A percentile compares a stretch with the other conserved stretches of the same genome.
phyloP scores from a whole-genome alignment of 2,797 vertebrate species.

The Kryptopterus vitreolus region DNA sequence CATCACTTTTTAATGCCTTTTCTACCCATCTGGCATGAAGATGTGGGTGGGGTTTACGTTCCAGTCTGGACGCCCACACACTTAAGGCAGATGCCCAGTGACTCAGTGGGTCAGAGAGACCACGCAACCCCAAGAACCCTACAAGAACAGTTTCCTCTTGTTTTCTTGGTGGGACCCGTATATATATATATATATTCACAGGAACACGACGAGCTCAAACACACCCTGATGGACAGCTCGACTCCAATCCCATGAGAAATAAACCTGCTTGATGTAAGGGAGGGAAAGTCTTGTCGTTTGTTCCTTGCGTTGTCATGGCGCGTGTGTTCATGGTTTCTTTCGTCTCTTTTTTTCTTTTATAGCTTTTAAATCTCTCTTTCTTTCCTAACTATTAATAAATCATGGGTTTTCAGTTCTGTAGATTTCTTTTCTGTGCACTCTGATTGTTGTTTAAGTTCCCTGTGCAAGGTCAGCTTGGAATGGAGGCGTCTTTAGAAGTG shows the following conservation, averaged over 20 bases:
- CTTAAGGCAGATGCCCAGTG: neutral
- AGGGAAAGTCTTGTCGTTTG: slow-evolving; percentile 9
- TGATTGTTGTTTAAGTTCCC: neutral
- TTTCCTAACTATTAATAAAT: neutral
- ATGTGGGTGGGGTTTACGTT: slow-evolving; percentile 26
- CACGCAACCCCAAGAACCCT: neutral
- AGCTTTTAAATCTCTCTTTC: neutral
- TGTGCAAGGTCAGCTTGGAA: slow-evolving; percentile 14
- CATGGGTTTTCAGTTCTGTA: neutral
- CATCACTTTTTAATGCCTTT: slow-evolving; percentile 4
- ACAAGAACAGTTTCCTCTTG: neutral
- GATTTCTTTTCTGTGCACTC: neutral
- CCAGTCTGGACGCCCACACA: neutral
- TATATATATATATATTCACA: neutral
- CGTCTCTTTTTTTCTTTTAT: neutral
- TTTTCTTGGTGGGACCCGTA: slow-evolving; percentile 1
- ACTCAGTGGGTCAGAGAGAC: neutral
- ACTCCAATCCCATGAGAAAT: neutral
- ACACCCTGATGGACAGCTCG: neutral
- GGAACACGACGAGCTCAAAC: neutral
- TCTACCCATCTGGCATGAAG: slow-evolving; percentile 20
- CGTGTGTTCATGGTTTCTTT: neutral
- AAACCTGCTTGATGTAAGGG: slow-evolving; percentile 12
- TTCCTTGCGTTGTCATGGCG: slow-evolving; percentile 11
- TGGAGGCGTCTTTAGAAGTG: too few species aligned